Evolutionary conservation across 2,797 vertebrate genomes (phyloP), one percentile per base, ranked within the genome.

Genomic region (Poeciliopsis infans): DNA sequence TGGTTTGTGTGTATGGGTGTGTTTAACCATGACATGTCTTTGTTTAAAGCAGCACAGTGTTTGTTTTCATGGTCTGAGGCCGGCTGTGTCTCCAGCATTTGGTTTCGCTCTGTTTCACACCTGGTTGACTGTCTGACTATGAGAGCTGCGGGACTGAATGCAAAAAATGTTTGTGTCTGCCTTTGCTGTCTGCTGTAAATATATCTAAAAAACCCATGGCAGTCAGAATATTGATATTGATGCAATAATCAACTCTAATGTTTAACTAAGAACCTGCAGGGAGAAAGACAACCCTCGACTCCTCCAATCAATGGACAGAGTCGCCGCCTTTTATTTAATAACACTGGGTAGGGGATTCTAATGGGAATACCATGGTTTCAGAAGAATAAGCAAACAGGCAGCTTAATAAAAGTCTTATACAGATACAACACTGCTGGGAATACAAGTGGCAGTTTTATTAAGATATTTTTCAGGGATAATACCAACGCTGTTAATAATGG

Each of bases 31-130:
- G 93, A 87, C 91, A 83, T 79, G 92, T 93, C 92, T 89, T 47
- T 85, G 89, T 93, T 94, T 94, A 91, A 94, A 91, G 91, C 91
- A 86, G 91, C 85, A 89, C 85, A 88, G 87, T 55, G 76, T 92
- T 91, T 91, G 88, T 94, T 94, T 93, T 92, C 92, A 93, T 89
- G 92, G 90, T 93, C 91, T 82, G 79, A 78, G 75, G 86, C 84
- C 68, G 79, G 84, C 66, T 75, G 83, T 43, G 80, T 84, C 80
- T 81, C 75, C 80, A 75, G 77, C 75, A 75, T 64, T 47, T 45
- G 80, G 70, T 80, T 82, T 87, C 81, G 76, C 87, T 82, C 78
- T 84, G 90, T 93, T 93, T 94, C 91, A 94, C 80, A 94, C 83
- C 79, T 92, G 91, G 83, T 88, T 92, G 91, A 83, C 80, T 91